Base-by-base conservation (phyloP, 2,113 vertebrate genomes). In the Serilophus lunatus region DNA sequence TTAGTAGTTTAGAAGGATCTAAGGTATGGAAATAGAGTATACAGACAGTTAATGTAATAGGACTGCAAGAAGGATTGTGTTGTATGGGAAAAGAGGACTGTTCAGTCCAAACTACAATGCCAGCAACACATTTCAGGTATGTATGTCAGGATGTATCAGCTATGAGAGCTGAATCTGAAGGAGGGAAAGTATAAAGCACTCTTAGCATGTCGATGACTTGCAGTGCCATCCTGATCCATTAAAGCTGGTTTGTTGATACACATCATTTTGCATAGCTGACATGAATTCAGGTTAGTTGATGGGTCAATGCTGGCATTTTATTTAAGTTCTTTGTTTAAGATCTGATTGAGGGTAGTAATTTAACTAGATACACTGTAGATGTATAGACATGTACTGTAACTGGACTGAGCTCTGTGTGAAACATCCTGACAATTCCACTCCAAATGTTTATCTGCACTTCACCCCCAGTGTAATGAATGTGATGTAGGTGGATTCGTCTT, bases 391-490 rank as follows among this genome's bases (percentile, higher is more conserved):
- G 20, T 5, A 15, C 17, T 38, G 0, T 13, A 51, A 31, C 23
- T 63, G 54, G 20, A 36, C 54, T 66, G 56, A 47, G 17, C 29
- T 90, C 3, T 50, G 7, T 69, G 29, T 38, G 49, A 44, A 75
- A 35, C n/a, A 40, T 66, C 47, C 53, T 71, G 63, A 28, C 14
- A 45, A 4, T 86, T 70, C n/a, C 44, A 9, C 51, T 79, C 79
- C 31, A 45, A 7, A 7, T 75, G 9, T 54, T 75, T 14, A n/a
- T 3, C 66, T 68, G 5, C 22, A 3, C 17, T 45, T 91, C 7
- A 6, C 64, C 3, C 2, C 13, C 2, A 6, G 23, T 2, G 0
- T 64, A 23, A 42, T 51, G 9, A 56, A 7, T 40, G 12, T 1
- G 3, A 10, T 29, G 24, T 60, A 38, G 53, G 14, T 92, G 72